These are phyloP conservation scores for Augochlora pura DNA, from an alignment of 1,140 invertebrate species.

Conservation along the genomic window DNA sequence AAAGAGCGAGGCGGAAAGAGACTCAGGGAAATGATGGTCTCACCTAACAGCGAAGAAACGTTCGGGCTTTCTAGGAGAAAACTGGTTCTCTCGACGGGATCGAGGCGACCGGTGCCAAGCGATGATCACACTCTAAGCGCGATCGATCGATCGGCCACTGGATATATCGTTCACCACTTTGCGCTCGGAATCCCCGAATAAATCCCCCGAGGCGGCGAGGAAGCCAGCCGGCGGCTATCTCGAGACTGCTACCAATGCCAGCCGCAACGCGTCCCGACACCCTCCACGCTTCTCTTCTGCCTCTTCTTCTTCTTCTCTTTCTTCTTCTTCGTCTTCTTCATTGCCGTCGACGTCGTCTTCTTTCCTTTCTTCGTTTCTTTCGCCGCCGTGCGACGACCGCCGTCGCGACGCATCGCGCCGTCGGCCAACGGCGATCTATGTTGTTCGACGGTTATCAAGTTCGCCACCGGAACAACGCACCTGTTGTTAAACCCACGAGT, in stretches of 20 bases:
- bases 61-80: too few relatives aligned
- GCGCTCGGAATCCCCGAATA: constrained; percentile 74
- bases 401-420: not conserved
- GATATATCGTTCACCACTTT: constrained; percentile 68
- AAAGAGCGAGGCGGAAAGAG: constrained; percentile 22
- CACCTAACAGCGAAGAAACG: constrained; percentile 34
- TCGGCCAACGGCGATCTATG: not conserved
- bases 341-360: constrained; percentile 11
- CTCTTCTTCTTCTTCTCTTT: constrained; percentile 28
- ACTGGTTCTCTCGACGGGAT: not conserved
- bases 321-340: constrained; percentile 42
- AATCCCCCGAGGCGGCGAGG: constrained; percentile 75
- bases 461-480: constrained; percentile 11
- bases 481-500: constrained; percentile 15
- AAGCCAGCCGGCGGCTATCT: constrained; percentile 80
- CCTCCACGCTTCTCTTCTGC: constrained; percentile 61
- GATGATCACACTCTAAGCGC: constrained; percentile 5
- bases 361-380: constrained; percentile 28
- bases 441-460: not conserved
- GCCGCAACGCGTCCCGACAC: constrained; percentile 75
- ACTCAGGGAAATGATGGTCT: constrained; percentile 37
- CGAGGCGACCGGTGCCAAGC: not conserved
- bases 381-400: not conserved
- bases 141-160: constrained; percentile 45
- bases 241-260: constrained; percentile 80